Evolutionary conservation across 37 sponge, comb jelly and placozoan genomes (phyloP), one percentile per base, ranked within the genome.

Genomic region (Diacarnus erythraeanus): DNA sequence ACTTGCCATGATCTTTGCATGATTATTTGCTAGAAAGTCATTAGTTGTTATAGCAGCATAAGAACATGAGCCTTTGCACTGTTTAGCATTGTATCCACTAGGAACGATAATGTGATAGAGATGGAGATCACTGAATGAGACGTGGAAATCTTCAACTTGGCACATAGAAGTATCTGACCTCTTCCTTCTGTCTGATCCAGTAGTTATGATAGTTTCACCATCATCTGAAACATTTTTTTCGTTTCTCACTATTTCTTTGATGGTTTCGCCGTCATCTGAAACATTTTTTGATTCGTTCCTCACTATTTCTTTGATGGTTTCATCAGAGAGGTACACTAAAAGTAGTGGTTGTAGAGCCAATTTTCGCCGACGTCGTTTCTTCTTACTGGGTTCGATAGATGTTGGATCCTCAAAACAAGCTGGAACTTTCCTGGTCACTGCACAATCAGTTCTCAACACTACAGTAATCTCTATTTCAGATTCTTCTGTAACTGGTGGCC

Each of bases 1-100:
- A 59, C 78, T 54, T 1, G 80, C 80, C 74, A 86, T 76, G 18
- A 86, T 23, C 39, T 73, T 72, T 17, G 79, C 79, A 47, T 86
- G 74, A 58, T 86, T 86, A 23, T 64, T 77, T n/a, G 42, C 78
- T 20, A 63, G 15, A 0, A 38, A 39, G 1, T 42, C 69, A 9
- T 71, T 60, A 6, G 5, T 27, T 22, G 47, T 17, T 5, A 75
- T 56, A 17, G 41, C 18, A 20, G 41, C 6, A 40, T 77, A 72
- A 31, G 72, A 71, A 31, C 86, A 86, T 6, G 40, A 51, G 23
- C 86, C 86, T n/a, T 2, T 21, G 42, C 86, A 86, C 74, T 64
- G 38, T 12, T 57, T 56, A 1, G 86, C 86, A 65, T 86, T 86
- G 58, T 79, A 86, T 0, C 4, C 25, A n/a, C 30, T 36, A 25